phyloP scores from a whole-genome alignment of 2,113 vertebrate species.

The Pollimyrus isidori region DNA sequence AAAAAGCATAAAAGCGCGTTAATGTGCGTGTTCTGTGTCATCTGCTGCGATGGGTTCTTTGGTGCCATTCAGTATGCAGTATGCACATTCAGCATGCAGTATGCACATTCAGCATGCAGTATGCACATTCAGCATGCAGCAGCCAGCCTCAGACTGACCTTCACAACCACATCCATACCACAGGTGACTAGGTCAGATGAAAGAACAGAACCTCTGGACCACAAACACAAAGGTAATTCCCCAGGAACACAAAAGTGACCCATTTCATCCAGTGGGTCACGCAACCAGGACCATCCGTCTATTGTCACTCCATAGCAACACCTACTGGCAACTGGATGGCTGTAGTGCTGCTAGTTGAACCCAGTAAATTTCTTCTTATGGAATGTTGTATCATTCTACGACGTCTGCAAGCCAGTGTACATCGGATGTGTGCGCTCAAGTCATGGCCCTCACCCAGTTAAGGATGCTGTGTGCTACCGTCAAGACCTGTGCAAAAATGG shows the following conservation, averaged over 20 bases:
- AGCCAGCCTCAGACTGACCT: background rate
- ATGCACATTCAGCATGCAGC: background rate
- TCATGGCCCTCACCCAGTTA: background rate
- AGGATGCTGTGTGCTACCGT: background rate
- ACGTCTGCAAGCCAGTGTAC: background rate
- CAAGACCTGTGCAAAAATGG: background rate
- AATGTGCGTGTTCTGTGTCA: background rate
- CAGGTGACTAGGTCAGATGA: background rate
- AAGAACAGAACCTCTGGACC: background rate
- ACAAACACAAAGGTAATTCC: background rate
- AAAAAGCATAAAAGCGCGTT: background rate
- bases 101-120: background rate
- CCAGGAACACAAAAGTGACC: background rate
- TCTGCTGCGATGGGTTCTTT: background rate
- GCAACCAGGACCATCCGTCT: background rate
- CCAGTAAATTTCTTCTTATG: background rate
- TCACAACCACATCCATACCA: background rate
- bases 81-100: background rate
- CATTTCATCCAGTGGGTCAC: background rate
- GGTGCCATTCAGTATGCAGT: background rate
- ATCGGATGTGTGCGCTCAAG: background rate
- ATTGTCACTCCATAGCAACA: background rate
- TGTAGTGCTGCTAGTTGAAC: background rate
- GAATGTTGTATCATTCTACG: background rate
- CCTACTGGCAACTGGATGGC: background rate